Evolutionary conservation across 1,140 invertebrate species (phyloP), one percentile per base, ranked within the genome.

Genomic region (Pomacea maculata): DNA sequence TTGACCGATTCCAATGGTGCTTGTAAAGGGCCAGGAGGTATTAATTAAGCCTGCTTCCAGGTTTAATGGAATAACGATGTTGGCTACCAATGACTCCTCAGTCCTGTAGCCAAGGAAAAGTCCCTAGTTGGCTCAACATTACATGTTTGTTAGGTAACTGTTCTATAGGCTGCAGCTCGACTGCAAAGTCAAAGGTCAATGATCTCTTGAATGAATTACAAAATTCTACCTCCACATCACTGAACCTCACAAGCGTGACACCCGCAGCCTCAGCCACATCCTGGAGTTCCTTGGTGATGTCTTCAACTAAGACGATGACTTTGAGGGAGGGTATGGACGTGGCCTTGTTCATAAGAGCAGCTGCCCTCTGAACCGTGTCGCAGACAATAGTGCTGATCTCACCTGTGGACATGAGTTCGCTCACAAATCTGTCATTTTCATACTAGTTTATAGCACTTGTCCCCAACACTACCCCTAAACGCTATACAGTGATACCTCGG

Each of bases 301-400:
- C 87, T 87, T 95, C 96, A 78, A 98, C 95, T 9, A 96, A 94
- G 64, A 99, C 94, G 55, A 99, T 91, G 84, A 95, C 95, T 82
- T 95, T 94, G 52, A 99, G 92, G 86, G 95, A 95, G 80, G 95
- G 94, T 12, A 97, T 97, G 1, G 95, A 45, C 25, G 3, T 45
- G 12, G n/a, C 14, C 21, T 90, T 83, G 83, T 97, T 95, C 75
- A 99, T 92, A 19, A 99, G 90, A 72, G 96, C 92, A 89, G 96
- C 78, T 29, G 86, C 87, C 67, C 87, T 96, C 76, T 96, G 96
- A 92, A 97, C 97, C 79, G 94, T 96, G 88, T 99, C 97, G 86
- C 96, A 96, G 64, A 99, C 92, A n/a, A 98, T 96, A 61, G 87
- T 81, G 19, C 84, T 78, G 57, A 89, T 86, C 52, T 85, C 87